These are phyloP conservation scores for Drosophila varians DNA, from an alignment of 1,140 invertebrate genomes.

Conservation along the genomic window DNA sequence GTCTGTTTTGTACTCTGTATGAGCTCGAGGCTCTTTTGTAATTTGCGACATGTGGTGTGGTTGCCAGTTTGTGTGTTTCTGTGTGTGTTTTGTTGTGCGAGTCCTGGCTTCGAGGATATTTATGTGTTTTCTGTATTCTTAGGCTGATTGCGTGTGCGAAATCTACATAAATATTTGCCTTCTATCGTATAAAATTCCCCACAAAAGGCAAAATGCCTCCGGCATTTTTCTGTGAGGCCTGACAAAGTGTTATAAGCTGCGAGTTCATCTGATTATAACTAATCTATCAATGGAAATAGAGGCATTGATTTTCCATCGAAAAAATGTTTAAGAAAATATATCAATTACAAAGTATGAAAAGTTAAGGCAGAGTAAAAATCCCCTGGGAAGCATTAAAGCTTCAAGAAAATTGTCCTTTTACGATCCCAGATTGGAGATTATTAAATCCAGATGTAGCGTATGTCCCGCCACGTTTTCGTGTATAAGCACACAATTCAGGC, in stretches of 20 bases:
- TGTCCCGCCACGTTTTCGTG: background rate
- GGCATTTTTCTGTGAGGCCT: background rate
- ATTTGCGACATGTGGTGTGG: conserved; percentile 25
- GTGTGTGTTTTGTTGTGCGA: background rate
- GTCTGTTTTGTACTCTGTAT: background rate
- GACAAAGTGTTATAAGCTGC: conserved; percentile 13
- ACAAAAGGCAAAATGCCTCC: conserved; percentile 18
- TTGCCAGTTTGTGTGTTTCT: background rate
- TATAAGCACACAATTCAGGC: conserved; percentile 14
- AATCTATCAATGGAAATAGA: conserved; percentile 24
- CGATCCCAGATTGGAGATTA: conserved; percentile 14
- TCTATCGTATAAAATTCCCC: conserved; percentile 15
- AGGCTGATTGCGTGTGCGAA: conserved; percentile 52
- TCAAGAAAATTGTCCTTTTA: conserved; percentile 8
- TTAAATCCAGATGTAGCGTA: conserved; percentile 6
- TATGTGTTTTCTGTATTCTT: conserved; percentile 34
- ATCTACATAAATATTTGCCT: conserved; percentile 63
- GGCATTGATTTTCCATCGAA: conserved; percentile 10
- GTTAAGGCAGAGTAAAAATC: background rate
- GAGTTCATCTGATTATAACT: conserved; percentile 22
- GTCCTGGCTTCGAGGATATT: conserved; percentile 28
- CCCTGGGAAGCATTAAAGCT: background rate
- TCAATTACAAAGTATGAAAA: background rate
- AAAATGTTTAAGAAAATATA: background rate
- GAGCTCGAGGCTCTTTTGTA: background rate